Percentiles rank a stretch among this genome's conserved stretches.
Conservation (phyloP, 2,797 vertebrate genomes). For the Lates japonicus region DNA sequence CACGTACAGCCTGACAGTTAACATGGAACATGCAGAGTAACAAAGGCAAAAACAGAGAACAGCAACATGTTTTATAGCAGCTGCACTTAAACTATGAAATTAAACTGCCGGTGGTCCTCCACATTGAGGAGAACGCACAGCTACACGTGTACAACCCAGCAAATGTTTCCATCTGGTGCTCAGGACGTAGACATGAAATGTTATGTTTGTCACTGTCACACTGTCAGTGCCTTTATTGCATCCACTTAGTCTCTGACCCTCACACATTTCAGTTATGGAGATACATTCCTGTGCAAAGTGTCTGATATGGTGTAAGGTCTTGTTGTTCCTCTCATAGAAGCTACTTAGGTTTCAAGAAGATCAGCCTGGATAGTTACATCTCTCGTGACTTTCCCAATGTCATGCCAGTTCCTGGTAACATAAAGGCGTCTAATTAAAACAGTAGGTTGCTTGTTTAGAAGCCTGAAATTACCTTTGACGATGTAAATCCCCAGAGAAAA, state of each 20-base stretch:
- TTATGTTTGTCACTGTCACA: conserved; percentile 48
- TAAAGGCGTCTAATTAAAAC: conserved; percentile 19
- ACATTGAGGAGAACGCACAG: conserved; percentile 13
- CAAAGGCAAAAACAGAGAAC: conserved; percentile 3
- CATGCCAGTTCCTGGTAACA: neutral
- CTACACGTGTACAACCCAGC: neutral
- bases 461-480: conserved; percentile 27
- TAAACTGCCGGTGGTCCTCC: conserved; percentile 3
- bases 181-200: conserved; percentile 12
- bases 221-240: conserved; percentile 39
- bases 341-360: conserved; percentile 5
- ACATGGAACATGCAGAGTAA: conserved; percentile 33
- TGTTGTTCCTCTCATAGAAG: conserved; percentile 23
- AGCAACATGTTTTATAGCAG: conserved; percentile 11
- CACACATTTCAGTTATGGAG: conserved; percentile 58
- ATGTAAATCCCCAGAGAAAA: conserved; percentile 23
- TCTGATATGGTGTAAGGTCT: conserved; percentile 13
- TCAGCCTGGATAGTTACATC: neutral
- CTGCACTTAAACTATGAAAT: conserved; percentile 16
- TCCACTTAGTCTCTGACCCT: conserved; percentile 63
- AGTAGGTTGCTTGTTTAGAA: conserved; percentile 14
- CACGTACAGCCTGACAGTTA: conserved; percentile 34
- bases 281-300: conserved; percentile 52
- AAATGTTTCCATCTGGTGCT: conserved; percentile 38
- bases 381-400: conserved; percentile 4